These are phyloP conservation scores for Brachionus manjavacas DNA, from an alignment of 1,140 invertebrate species.

Conservation along the genomic window DNA sequence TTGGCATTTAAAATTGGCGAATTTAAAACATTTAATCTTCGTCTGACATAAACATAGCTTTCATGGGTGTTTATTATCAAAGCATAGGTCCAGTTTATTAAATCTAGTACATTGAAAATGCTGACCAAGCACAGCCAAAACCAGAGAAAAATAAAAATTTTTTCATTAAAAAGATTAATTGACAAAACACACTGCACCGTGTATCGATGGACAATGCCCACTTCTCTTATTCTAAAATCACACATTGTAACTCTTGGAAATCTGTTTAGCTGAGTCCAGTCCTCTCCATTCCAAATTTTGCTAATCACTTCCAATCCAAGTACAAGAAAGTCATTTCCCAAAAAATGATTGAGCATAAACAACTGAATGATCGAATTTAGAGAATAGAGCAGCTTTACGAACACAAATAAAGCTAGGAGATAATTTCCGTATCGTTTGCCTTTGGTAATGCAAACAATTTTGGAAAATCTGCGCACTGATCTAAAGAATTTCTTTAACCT, in stretches of 20 bases:
- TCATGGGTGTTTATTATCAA: background rate
- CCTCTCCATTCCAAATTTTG: slow-evolving; percentile 53
- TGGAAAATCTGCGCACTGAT: background rate
- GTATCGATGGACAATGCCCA: slow-evolving; percentile 50
- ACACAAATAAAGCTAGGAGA: slow-evolving; percentile 58
- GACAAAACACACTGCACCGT: slow-evolving; percentile 41
- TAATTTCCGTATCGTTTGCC: slow-evolving; percentile 59
- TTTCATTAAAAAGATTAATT: slow-evolving; percentile 47
- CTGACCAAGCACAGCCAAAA: slow-evolving; percentile 35
- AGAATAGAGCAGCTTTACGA: slow-evolving; percentile 59
- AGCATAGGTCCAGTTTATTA: slow-evolving; percentile 15
- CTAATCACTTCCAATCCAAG: slow-evolving; percentile 58
- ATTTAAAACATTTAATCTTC: slow-evolving; percentile 8
- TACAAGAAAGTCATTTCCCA: slow-evolving; percentile 58
- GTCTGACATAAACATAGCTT: background rate
- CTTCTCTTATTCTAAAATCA: slow-evolving; percentile 59
- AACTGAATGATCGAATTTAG: slow-evolving; percentile 59
- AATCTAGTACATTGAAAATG: slow-evolving; percentile 28
- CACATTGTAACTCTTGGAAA: slow-evolving; percentile 61
- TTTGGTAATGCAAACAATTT: slow-evolving; percentile 23
- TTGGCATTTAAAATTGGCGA: background rate
- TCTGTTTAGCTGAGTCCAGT: slow-evolving; percentile 55
- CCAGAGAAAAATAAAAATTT: slow-evolving; percentile 42
- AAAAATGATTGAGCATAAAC: slow-evolving; percentile 59
- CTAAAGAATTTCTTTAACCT: background rate